phyloP scores from a whole-genome alignment of 2,797 vertebrate genomes.

The Cottoperca gobio region DNA sequence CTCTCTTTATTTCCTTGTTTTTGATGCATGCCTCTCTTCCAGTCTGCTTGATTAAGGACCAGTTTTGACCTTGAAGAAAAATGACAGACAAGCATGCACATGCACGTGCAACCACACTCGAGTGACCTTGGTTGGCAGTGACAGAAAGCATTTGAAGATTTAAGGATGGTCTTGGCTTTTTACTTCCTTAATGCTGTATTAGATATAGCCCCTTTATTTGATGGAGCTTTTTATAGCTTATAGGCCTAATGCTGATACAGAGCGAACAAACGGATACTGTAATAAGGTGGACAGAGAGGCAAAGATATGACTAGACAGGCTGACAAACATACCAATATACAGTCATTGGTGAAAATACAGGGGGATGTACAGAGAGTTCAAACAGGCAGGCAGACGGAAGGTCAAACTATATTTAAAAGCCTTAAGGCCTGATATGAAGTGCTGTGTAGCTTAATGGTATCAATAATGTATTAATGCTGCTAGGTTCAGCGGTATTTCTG shows the following conservation, averaged over 20 bases:
- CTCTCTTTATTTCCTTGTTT: background rate
- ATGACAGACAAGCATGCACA: constrained; percentile 1
- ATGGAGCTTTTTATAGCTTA: constrained; percentile 48
- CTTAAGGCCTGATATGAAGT: background rate
- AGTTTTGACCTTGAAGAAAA: constrained; percentile 39
- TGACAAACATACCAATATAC: constrained; percentile 12
- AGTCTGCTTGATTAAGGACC: constrained; percentile 10
- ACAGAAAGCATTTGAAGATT: constrained; percentile 68
- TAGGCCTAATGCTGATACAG: constrained; percentile 45
- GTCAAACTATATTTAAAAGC: constrained; percentile 5
- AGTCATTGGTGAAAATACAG: constrained; percentile 11
- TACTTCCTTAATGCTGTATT: constrained; percentile 52
- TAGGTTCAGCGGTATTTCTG: constrained; percentile 1
- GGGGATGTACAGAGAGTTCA: background rate
- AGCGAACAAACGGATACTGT: constrained; percentile 40
- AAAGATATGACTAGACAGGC: background rate
- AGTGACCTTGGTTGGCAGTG: constrained; percentile 66
- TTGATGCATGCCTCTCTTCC: background rate
- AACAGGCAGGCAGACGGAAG: constrained; percentile 1
- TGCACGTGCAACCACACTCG: constrained; percentile 5
- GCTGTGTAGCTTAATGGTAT: background rate
- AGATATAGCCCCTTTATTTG: constrained; percentile 70
- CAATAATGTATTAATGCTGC: background rate
- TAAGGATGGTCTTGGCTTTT: constrained; percentile 58
- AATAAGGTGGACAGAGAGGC: constrained; percentile 18